These are phyloP conservation scores for Ormyrus rosae DNA, from an alignment of 2,888 invertebrate species.

Conservation along the genomic window DNA sequence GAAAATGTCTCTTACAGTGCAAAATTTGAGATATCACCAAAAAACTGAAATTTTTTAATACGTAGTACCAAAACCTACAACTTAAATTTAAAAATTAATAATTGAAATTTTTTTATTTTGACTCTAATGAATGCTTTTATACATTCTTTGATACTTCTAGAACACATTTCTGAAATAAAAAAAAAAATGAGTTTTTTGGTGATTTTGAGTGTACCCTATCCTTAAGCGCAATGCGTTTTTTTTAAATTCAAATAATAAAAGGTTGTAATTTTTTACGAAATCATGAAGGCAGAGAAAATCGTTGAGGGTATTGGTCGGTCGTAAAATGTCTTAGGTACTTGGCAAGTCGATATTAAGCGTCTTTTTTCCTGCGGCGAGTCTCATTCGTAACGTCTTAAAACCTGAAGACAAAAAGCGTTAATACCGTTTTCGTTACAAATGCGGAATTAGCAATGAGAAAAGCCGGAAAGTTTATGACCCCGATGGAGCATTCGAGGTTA, in stretches of 20 bases:
- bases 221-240: too few species aligned
- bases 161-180: not conserved
- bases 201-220: too few species aligned
- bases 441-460: conserved; percentile 43
- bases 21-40: too few species aligned
- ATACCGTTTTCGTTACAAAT: conserved; percentile 42
- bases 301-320: conserved; percentile 8
- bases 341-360: not conserved
- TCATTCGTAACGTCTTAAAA: conserved; percentile 8
- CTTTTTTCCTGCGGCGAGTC: not conserved
- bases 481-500: conserved; percentile 30
- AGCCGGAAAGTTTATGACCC: conserved; percentile 31
- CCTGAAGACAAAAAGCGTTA: conserved; percentile 29
- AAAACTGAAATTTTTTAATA: too few species aligned
- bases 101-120: too few species aligned
- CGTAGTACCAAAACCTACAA: too few species aligned
- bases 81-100: too few species aligned
- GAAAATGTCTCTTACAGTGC: too few species aligned
- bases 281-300: not conserved
- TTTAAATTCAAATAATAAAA: too few species aligned
- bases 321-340: conserved; percentile 23
- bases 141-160: too few species aligned
- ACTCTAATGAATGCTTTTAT: too few species aligned
- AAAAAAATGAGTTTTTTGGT: not conserved
- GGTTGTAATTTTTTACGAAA: too few species aligned